Evolutionary conservation across 2,888 invertebrate species (phyloP), one percentile per base, ranked within the genome.

Genomic region (Prenolepis imparis): DNA sequence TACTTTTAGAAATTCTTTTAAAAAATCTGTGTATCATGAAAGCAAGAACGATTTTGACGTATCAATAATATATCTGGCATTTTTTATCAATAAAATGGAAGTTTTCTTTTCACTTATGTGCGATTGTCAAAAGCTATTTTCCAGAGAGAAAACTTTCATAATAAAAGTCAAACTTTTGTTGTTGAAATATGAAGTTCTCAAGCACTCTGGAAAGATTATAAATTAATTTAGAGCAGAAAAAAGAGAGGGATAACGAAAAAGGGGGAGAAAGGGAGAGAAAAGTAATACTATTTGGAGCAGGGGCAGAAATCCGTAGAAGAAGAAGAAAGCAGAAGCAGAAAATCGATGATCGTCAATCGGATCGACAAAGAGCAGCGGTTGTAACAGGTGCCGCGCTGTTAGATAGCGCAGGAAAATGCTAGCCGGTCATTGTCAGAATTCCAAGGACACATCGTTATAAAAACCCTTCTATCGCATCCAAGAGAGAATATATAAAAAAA

Each of bases 391-490:
- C 90, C 85, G 81, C 83, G 66, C 0, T 67, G n/a, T 12, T 55
- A 77, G 75, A 77, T 77, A 39, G 75, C 55, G 82, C 86, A 91
- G 89, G 88, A 90, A 91, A 91, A 88, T 85, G 85, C 85, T 41
- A 67, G 80, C 77, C 64, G 85, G 86, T 52, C 84, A 90, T 91
- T 90, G 89, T 90, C 87, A 73, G 66, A 24, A 52, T n/a, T 87
- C 89, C 90, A 91, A 91, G 90, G 91, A 86, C 90, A 89, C 74
- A 66, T 84, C 36, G 73, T 83, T 86, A 89, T 90, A 90, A 91
- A 90, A 90, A 90, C 86, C 88, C 84, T 84, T 84, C 85, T 55
- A 86, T 83, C 70, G 84, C 72, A 78, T 87, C 81, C 63, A n/a
- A 41, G 66, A 44, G 39, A 64, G n/a, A 64, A 82, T 73, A 74